Conservation (phyloP, 2,113 vertebrate species). For the Tychaedon coryphoeus region DNA sequence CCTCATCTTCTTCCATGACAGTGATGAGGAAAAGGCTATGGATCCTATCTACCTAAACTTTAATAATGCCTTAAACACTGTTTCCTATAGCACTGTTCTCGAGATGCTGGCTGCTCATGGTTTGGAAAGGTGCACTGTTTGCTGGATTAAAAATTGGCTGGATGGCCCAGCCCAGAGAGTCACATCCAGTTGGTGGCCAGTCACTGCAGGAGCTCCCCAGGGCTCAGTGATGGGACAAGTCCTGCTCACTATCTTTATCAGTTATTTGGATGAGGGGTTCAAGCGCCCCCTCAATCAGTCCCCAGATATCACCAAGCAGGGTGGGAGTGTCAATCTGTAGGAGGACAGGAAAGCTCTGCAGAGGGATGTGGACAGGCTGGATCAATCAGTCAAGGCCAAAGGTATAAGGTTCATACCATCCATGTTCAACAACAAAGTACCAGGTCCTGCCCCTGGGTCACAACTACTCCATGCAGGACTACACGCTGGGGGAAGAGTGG, state of each 20-base stretch:
- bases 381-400: background rate
- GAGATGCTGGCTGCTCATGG: background rate
- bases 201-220: background rate
- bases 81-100: background rate
- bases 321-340: background rate
- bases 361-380: background rate
- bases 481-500: background rate
- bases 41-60: background rate
- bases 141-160: background rate
- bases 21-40: background rate
- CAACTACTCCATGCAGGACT: background rate
- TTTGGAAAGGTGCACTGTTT: background rate
- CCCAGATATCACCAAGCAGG: background rate
- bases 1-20: background rate
- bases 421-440: background rate
- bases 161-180: background rate
- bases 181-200: background rate
- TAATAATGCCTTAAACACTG: background rate
- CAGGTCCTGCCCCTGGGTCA: background rate
- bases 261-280: background rate
- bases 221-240: background rate
- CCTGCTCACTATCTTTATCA: background rate
- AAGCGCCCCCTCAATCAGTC: background rate
- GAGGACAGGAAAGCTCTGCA: background rate
- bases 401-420: background rate